Conservation (phyloP, 2,797 vertebrate species). For the Sebastes minor region DNA sequence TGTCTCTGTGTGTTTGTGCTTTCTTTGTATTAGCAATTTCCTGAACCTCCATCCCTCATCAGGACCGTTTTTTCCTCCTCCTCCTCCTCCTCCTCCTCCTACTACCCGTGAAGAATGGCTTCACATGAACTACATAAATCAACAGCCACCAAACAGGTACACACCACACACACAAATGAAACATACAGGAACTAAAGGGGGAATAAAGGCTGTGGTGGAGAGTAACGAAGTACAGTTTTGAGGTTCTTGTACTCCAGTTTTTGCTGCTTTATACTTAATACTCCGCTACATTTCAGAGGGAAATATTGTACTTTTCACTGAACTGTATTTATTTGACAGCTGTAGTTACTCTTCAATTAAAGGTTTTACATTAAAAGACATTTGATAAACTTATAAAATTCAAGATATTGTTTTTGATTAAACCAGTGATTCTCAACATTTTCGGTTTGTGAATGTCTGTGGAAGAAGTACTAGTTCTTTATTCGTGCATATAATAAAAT, state of each 20-base stretch:
- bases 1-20: conserved; percentile 6
- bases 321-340: no score
- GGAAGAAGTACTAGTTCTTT: no score
- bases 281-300: no score
- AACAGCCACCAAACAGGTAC: conserved; percentile 4
- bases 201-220: neutral
- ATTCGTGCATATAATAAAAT: no score
- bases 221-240: neutral
- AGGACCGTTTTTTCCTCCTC: neutral
- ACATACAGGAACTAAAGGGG: neutral
- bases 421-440: neutral
- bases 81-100: conserved; percentile 17
- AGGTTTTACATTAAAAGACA: no score
- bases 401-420: neutral
- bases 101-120: conserved; percentile 42
- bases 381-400: neutral
- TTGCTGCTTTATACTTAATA: neutral
- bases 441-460: no score
- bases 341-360: no score
- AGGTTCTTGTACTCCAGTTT: neutral
- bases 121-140: conserved; percentile 49
- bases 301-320: no score
- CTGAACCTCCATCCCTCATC: conserved; percentile 34
- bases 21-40: conserved; percentile 20
- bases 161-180: neutral